Base-by-base conservation (phyloP, 2,113 vertebrate species). In the Gymnogyps californianus region DNA sequence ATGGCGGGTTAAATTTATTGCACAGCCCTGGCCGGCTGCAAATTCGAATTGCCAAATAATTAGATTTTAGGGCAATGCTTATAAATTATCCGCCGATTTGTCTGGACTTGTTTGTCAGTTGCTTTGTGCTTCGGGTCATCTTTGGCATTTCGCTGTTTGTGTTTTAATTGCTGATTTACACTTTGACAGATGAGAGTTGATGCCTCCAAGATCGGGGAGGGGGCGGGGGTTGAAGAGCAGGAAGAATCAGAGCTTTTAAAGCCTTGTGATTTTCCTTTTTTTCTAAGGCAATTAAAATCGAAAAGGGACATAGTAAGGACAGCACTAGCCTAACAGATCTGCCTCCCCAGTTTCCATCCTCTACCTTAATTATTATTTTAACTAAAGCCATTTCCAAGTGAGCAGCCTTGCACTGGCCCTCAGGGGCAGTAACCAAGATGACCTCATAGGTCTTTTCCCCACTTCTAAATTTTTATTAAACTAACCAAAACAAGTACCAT, bases 41-140 rank as follows among this genome's bases (percentile, higher is more conserved):
- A 99, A 99, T 99, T 98, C 98, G 98, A 99, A 99, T 99, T 98
- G 99, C 98, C 98, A 99, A 99, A 99, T 99, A 99, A 99, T 99
- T 98, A 99, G 99, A 99, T 99, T 99, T 99, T 99, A 99, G 98
- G 98, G 98, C 98, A 98, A 98, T 98, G 98, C 98, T 99, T 99
- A 99, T 99, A 99, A 99, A 99, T 99, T 98, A 99, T 98, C 98
- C 98, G 91, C 98, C 98, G 98, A 98, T 99, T 99, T 99, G 99
- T 99, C 99, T 98, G 96, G 99, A 99, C 98, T 98, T 99, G 98
- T 99, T 99, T 99, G 99, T 99, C 99, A 99, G 98, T 98, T 97
- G 98, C 98, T 98, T 98, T 98, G 98, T 98, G 99, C 99, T 99
- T 98, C 98, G 3, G 99, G 99, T 99, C 98, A 99, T 99, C 98